Conservation (phyloP, 1,140 invertebrate genomes). For the Hydropsyche tenuis region DNA sequence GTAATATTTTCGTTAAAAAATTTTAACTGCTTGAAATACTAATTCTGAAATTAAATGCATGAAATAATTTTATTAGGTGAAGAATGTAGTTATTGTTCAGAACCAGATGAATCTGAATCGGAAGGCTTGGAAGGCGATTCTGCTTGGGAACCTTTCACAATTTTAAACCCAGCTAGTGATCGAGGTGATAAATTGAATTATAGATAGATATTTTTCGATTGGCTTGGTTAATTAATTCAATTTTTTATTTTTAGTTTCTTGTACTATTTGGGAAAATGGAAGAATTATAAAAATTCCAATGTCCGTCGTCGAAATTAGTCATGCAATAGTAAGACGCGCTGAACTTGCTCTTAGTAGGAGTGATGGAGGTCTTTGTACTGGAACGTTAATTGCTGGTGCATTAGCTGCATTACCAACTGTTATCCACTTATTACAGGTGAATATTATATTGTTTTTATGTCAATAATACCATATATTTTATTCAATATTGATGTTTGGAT, state of each 20-base stretch:
- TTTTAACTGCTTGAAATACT: no score
- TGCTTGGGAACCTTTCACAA: conserved; percentile 74
- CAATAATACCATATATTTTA: not conserved
- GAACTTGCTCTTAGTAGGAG: conserved; percentile 65
- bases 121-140: conserved; percentile 71
- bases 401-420: conserved; percentile 54
- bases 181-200: conserved; percentile 67
- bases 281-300: conserved; percentile 92
- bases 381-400: conserved; percentile 51
- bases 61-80: conserved; percentile 58
- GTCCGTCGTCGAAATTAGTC: conserved; percentile 92
- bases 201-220: not conserved
- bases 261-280: conserved; percentile 90
- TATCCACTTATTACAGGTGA: conserved; percentile 55
- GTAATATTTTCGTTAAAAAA: conserved; percentile 60
- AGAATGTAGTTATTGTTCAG: conserved; percentile 83
- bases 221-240: not conserved
- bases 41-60: not conserved
- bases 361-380: conserved; percentile 54
- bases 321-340: conserved; percentile 87
- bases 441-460: conserved; percentile 4
- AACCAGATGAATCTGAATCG: conserved; percentile 67
- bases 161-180: conserved; percentile 76
- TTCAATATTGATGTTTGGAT: conserved; percentile 35
- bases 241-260: conserved; percentile 73